Evolutionary conservation across 2,888 invertebrate genomes (phyloP).

Genomic region (Cactoblastis cactorum): DNA sequence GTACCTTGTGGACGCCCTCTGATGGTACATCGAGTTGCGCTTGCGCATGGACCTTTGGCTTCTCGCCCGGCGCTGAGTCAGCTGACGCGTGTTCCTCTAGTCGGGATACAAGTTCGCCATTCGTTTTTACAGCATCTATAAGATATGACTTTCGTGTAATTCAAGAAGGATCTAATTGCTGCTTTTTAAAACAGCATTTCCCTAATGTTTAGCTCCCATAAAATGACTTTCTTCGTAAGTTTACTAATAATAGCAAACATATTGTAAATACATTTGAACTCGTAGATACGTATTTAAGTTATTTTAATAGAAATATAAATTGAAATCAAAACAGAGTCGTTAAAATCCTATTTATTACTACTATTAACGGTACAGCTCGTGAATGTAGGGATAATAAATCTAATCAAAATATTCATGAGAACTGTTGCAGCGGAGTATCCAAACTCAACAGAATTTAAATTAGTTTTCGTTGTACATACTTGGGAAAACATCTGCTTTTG

Average conservation of each 20-base stretch:
- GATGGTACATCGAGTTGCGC: slow-evolving; percentile 79
- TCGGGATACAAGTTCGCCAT: slow-evolving; percentile 62
- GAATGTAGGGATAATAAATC: slow-evolving; percentile 13
- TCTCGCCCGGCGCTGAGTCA: slow-evolving; percentile 53
- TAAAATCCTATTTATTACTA: not conserved
- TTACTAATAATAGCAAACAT: no score
- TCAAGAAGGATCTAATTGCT: no score
- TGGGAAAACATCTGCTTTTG: not conserved
- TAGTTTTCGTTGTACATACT: slow-evolving; percentile 12
- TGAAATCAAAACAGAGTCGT: not conserved
- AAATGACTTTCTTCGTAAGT: no score
- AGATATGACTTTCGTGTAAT: not conserved
- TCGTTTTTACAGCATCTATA: slow-evolving; percentile 58
- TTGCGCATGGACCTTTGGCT: slow-evolving; percentile 67
- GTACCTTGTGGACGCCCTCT: slow-evolving; percentile 77
- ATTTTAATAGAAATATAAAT: no score
- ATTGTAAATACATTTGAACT: no score
- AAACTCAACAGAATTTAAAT: slow-evolving; percentile 16
- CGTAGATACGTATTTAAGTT: no score
- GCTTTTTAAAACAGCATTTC: no score
- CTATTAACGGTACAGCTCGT: not conserved
- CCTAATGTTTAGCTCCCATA: no score
- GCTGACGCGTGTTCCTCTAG: slow-evolving; percentile 63
- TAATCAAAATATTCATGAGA: slow-evolving; percentile 22
- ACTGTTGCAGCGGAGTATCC: slow-evolving; percentile 1